Evolutionary conservation across 2,113 vertebrate genomes (phyloP).

Genomic region (Cyanocitta stelleri): DNA sequence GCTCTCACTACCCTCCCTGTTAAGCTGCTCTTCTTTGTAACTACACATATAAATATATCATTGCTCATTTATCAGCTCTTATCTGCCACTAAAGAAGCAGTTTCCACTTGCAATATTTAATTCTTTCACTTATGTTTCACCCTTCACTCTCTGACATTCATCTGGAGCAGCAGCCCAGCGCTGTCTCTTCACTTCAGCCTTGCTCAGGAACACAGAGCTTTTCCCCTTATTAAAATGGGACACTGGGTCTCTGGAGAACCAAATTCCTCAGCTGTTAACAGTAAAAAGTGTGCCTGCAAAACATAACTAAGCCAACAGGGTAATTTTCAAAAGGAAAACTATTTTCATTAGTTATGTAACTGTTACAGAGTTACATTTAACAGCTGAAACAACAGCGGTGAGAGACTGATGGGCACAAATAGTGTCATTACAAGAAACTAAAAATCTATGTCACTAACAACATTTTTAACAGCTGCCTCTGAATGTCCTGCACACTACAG

Average conservation of each 20-base stretch:
- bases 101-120: neutral
- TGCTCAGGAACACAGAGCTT: neutral
- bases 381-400: neutral
- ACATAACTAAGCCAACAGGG: neutral
- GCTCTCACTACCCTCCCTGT: accelerated
- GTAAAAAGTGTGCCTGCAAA: neutral
- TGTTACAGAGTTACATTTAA: neutral
- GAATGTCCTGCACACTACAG: accelerated
- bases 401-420: accelerated
- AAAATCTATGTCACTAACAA: neutral
- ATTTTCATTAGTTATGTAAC: neutral
- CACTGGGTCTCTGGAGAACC: neutral
- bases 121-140: neutral
- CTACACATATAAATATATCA: neutral
- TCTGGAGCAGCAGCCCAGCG: neutral
- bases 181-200: neutral
- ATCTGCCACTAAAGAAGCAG: neutral
- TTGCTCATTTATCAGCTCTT: neutral
- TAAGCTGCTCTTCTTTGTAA: neutral
- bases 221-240: neutral
- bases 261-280: neutral
- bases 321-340: neutral
- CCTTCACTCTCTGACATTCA: neutral
- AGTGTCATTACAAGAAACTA: neutral
- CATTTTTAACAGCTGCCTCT: neutral